A percentile compares a stretch with the other conserved stretches of the same genome.
Conservation (phyloP, 2,797 vertebrate genomes). For the Ataeniobius toweri region DNA sequence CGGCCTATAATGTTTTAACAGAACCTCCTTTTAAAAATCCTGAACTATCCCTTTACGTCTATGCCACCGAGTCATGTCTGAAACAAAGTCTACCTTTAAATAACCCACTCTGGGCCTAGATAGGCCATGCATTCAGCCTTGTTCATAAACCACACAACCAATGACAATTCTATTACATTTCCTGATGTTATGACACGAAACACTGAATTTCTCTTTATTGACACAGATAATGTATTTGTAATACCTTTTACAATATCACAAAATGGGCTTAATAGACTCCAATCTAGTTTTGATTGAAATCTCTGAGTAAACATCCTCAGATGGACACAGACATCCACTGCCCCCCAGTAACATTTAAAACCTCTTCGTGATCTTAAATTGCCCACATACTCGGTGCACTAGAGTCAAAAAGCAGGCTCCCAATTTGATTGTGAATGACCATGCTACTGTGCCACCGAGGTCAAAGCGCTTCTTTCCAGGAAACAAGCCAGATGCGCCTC, state of each 20-base stretch:
- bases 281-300: constrained; percentile 54
- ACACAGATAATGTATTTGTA: constrained; percentile 17
- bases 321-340: constrained; percentile 16
- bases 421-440: constrained; percentile 46
- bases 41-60: background rate
- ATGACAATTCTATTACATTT: constrained; percentile 23
- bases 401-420: constrained; percentile 14
- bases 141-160: constrained; percentile 28
- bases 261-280: constrained; percentile 49
- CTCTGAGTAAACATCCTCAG: constrained; percentile 50
- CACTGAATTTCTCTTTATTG: constrained; percentile 19
- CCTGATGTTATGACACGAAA: constrained; percentile 51
- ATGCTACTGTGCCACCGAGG: constrained; percentile 43
- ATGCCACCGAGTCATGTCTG: constrained; percentile 57
- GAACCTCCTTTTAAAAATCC: background rate
- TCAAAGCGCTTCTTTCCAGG: constrained; percentile 43
- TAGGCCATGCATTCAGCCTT: constrained; percentile 24
- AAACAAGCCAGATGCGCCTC: constrained; percentile 34
- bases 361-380: constrained; percentile 23
- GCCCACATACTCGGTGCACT: constrained; percentile 31
- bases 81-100: constrained; percentile 67
- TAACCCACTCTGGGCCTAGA: constrained; percentile 50
- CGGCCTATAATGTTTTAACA: background rate
- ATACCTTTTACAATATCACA: constrained; percentile 21
- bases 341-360: constrained; percentile 47